phyloP scores from a whole-genome alignment of 2,113 vertebrate genomes.

The Cinclus cinclus region DNA sequence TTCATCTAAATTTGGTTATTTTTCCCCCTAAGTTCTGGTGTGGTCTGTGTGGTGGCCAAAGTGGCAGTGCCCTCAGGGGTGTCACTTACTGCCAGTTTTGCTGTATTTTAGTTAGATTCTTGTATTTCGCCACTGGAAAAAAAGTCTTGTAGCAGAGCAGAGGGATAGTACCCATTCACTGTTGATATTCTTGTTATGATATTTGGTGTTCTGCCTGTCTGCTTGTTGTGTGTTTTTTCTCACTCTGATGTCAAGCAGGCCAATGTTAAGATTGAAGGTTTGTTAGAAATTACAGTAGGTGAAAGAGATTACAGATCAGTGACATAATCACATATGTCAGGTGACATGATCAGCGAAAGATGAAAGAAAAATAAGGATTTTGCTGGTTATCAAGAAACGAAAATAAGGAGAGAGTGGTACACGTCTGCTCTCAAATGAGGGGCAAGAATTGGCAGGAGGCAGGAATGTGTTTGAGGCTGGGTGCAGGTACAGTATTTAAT shows the following conservation, averaged over 20 bases:
- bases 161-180: neutral
- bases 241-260: neutral
- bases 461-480: neutral
- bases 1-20: neutral
- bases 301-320: neutral
- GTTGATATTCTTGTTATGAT: neutral
- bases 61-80: neutral
- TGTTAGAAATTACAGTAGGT: neutral
- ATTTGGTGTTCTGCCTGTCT: neutral
- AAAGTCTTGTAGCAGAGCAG: neutral
- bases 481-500: neutral
- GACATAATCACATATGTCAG: neutral
- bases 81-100: neutral
- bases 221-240: neutral
- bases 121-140: neutral
- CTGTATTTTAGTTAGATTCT: neutral
- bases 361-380: neutral
- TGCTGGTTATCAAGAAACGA: neutral
- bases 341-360: neutral
- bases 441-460: neutral
- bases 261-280: neutral
- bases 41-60: neutral
- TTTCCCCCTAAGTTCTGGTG: neutral
- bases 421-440: neutral
- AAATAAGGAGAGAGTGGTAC: neutral